phyloP scores from a whole-genome alignment of 64 coral and sea anemone species.

The Pocillopora damicornis region DNA sequence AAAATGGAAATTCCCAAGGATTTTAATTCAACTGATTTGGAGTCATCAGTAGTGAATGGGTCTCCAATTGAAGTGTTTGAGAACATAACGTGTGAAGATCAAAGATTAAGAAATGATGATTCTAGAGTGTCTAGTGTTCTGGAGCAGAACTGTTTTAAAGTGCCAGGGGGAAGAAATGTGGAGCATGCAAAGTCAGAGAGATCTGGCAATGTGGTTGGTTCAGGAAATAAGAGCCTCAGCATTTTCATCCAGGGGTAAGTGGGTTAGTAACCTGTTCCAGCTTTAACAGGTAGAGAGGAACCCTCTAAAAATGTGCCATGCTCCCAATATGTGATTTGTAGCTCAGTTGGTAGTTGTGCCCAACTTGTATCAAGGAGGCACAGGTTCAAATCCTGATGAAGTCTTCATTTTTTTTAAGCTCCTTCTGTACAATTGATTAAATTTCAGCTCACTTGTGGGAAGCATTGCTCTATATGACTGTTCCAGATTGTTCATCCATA shows the following conservation, averaged over 20 bases:
- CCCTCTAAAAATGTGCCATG: neutral
- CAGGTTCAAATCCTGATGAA: no score
- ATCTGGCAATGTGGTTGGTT: neutral
- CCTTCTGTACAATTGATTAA: no score
- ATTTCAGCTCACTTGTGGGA: no score
- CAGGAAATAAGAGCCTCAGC: neutral
- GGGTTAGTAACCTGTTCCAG: neutral
- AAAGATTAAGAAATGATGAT: neutral
- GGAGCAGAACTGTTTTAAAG: neutral
- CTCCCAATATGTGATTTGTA: no score
- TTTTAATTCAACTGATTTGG: neutral
- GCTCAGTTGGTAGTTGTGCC: no score
- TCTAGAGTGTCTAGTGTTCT: neutral
- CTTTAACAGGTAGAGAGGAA: neutral
- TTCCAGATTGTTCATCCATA: no score
- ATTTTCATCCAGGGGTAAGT: constrained; percentile 34
- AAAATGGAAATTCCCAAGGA: neutral
- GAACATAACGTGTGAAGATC: neutral
- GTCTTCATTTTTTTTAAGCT: no score
- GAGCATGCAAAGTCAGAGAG: neutral
- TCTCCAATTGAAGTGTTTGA: constrained; percentile 6
- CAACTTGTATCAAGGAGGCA: no score
- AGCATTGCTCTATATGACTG: no score
- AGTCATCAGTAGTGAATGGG: neutral
- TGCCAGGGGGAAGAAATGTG: neutral